These are phyloP conservation scores for Zosterops japonicus DNA, from an alignment of 2,113 vertebrate genomes.

Conservation along the genomic window DNA sequence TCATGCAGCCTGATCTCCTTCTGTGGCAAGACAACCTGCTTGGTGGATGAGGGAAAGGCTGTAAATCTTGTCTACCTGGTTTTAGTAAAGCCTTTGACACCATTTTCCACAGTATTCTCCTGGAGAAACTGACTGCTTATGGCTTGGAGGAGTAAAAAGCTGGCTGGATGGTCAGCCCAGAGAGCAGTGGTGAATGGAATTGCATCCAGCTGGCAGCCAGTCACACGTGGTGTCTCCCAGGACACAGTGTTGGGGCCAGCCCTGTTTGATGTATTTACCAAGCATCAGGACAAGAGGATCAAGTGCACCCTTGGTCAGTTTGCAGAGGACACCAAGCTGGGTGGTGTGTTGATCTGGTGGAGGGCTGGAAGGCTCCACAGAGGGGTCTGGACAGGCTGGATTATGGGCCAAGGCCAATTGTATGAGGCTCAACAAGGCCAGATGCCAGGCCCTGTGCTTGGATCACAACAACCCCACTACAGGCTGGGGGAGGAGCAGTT, in stretches of 20 bases:
- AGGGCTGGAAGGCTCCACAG: not conserved
- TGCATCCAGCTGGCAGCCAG: not conserved
- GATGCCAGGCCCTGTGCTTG: not conserved
- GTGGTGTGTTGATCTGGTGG: not conserved
- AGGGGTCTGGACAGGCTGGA: not conserved
- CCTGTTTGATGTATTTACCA: not conserved
- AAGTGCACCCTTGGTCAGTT: not conserved
- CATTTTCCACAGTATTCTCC: not conserved
- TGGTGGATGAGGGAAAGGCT: not conserved
- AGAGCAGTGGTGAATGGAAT: not conserved
- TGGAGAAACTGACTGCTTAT: not conserved
- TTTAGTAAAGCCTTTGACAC: not conserved
- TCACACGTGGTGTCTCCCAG: not conserved
- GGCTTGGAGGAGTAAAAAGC: not conserved
- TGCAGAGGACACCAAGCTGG: not conserved
- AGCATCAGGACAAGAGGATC: rapidly evolving
- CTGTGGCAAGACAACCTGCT: not conserved
- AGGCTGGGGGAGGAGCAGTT: not conserved
- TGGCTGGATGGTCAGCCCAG: not conserved
- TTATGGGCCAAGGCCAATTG: not conserved
- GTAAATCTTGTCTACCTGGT: not conserved
- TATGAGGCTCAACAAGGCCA: not conserved
- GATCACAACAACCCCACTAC: not conserved
- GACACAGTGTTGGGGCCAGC: not conserved
- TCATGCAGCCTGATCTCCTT: not conserved